phyloP scores from a whole-genome alignment of 2,888 invertebrate species.

The Calliopum simillimum region DNA sequence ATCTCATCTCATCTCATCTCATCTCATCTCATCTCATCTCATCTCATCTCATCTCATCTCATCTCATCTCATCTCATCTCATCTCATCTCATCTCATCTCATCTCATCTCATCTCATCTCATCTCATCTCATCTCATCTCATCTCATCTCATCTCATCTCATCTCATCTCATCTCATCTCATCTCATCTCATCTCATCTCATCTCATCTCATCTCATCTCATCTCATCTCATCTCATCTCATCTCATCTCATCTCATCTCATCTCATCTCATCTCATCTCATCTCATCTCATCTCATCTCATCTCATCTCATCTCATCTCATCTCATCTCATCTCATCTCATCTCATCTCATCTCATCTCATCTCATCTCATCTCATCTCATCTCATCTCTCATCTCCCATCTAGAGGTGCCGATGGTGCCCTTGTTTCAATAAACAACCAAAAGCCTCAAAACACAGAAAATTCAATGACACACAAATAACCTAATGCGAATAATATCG shows the following conservation, averaged over 20 bases:
- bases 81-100: not conserved
- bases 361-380: too few relatives aligned
- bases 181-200: too few relatives aligned
- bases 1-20: conserved; percentile 19
- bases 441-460: conserved; percentile 13
- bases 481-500: too few relatives aligned
- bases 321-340: too few relatives aligned
- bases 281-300: too few relatives aligned
- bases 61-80: not conserved
- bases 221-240: conserved; percentile 8
- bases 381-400: too few relatives aligned
- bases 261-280: too few relatives aligned
- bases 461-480: too few relatives aligned
- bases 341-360: too few relatives aligned
- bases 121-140: conserved; percentile 8
- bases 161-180: conserved; percentile 3
- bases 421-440: conserved; percentile 19
- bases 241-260: conserved; percentile 8
- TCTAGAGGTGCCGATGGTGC: too few relatives aligned
- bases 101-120: conserved; percentile 8
- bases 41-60: not conserved
- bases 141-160: conserved; percentile 8
- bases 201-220: conserved; percentile 8
- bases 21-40: conserved; percentile 18
- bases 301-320: too few relatives aligned